Percentiles rank a stretch among this genome's conserved stretches.
Conservation (phyloP, 2,888 invertebrate species). For the Cataglyphis altisquamis region DNA sequence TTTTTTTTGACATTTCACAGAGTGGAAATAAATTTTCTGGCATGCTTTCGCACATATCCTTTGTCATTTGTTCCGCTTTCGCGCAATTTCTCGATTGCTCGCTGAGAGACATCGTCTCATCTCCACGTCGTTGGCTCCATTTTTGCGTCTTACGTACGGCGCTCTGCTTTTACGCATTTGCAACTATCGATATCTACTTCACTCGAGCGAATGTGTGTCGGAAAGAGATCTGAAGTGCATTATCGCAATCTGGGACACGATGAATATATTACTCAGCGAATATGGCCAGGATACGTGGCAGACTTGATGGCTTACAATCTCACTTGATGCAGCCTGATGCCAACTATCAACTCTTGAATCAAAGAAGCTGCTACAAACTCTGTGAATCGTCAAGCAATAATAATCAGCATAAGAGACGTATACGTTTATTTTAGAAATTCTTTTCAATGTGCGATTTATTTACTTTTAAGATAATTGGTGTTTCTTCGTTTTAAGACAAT, state of each 20-base stretch:
- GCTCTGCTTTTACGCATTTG: conserved; percentile 40
- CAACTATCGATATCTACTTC: conserved; percentile 46
- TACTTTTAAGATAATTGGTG: background rate
- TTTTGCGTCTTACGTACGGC: conserved; percentile 38
- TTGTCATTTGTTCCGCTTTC: conserved; percentile 40
- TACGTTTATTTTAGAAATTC: background rate
- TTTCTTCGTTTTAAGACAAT: background rate
- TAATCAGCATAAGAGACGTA: background rate
- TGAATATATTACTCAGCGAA: conserved; percentile 46
- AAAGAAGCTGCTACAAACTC: conserved; percentile 26
- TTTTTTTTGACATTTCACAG: background rate
- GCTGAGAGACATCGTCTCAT: conserved; percentile 14
- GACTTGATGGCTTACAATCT: conserved; percentile 33
- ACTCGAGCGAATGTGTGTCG: conserved; percentile 48
- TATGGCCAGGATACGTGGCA: conserved; percentile 43
- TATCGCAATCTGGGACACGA: conserved; percentile 43
- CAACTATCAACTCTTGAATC: conserved; percentile 14
- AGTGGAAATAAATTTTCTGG: background rate
- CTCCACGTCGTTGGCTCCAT: conserved; percentile 34
- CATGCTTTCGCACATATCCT: conserved; percentile 28
- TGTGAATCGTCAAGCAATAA: background rate
- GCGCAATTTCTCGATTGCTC: conserved; percentile 47
- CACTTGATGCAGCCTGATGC: conserved; percentile 9
- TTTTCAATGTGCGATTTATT: background rate
- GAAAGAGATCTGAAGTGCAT: conserved; percentile 49